Evolutionary conservation across 2,797 vertebrate species (phyloP), one percentile per base, ranked within the genome.

Genomic region (Acrocephalus scirpaceus): DNA sequence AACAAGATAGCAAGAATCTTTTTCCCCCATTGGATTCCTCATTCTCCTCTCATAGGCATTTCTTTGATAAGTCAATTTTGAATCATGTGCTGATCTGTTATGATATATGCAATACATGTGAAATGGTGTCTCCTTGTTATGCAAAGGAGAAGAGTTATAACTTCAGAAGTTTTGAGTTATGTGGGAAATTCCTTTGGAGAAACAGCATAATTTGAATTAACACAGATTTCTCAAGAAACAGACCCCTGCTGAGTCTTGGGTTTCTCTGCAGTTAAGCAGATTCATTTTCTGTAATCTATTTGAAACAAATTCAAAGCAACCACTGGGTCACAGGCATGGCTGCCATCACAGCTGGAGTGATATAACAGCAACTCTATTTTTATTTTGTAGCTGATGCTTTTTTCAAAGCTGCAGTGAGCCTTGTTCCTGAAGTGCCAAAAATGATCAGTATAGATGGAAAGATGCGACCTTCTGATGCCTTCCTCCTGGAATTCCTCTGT

Each of bases 401-500:
- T 97, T 98, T 99, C 93, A 99, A 98, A 97, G 99, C 99, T 4
- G 99, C 99, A 1, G 98, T 99, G 90, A 98, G 98, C 93, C 92
- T 99, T 69, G 95, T 99, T 58, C 98, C 99, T 0, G 99, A 99
- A 92, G 99, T 99, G 36, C 99, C 99, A 23, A 99, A 98, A 94
- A 98, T 94, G 93, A 99, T 99, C 96, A 99, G 88, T 12, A 93
- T 99, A 0, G 99, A 99, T 65, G 99, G 99, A 22, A 99, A 99
- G 95, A 98, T 98, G 96, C 97, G 99, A 61, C 98, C 99, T 1
- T 99, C 99, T 0, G 99, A 99, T 84, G 94, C 96, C 62, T 99
- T 99, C 96, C 98, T 99, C 54, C 95, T 99, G 40, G 99, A 99
- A 93, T 99, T 99, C 97, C 98, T 99, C 84, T 99, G 98, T 96